phyloP scores from a whole-genome alignment of 2,888 invertebrate species.

The Malthinus seriepunctatus region DNA sequence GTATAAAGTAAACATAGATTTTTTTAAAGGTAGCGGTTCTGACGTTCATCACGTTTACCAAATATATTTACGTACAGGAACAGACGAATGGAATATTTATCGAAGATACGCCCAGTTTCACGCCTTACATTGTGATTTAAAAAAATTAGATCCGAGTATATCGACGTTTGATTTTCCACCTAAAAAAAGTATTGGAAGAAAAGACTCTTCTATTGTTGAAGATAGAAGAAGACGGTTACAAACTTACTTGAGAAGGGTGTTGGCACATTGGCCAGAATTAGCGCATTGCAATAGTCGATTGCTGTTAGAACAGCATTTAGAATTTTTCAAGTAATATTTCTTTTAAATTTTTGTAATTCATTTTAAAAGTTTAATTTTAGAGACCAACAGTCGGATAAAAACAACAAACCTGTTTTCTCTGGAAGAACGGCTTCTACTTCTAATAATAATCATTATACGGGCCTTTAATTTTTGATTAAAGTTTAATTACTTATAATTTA shows the following conservation, averaged over 20 bases:
- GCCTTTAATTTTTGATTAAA: constrained; percentile 43
- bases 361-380: constrained; percentile 37
- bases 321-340: constrained; percentile 79
- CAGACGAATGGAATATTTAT: constrained; percentile 96
- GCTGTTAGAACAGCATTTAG: constrained; percentile 77
- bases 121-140: constrained; percentile 80
- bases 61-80: constrained; percentile 75
- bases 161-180: constrained; percentile 90
- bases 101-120: constrained; percentile 92
- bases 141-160: constrained; percentile 79
- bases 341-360: constrained; percentile 1
- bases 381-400: constrained; percentile 47
- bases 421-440: constrained; percentile 37
- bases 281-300: constrained; percentile 75
- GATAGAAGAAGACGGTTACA: constrained; percentile 83
- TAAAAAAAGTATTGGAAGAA: constrained; percentile 91
- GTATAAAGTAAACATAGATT: not conserved
- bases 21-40: constrained; percentile 60
- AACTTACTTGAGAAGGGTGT: constrained; percentile 81
- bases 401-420: constrained; percentile 38
- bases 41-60: constrained; percentile 89
- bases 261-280: constrained; percentile 80
- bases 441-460: constrained; percentile 50
- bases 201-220: constrained; percentile 87
- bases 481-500: not conserved